Evolutionary conservation across 2,888 invertebrate genomes (phyloP), one percentile per base, ranked within the genome.

Genomic region (Strigamia maritima): DNA sequence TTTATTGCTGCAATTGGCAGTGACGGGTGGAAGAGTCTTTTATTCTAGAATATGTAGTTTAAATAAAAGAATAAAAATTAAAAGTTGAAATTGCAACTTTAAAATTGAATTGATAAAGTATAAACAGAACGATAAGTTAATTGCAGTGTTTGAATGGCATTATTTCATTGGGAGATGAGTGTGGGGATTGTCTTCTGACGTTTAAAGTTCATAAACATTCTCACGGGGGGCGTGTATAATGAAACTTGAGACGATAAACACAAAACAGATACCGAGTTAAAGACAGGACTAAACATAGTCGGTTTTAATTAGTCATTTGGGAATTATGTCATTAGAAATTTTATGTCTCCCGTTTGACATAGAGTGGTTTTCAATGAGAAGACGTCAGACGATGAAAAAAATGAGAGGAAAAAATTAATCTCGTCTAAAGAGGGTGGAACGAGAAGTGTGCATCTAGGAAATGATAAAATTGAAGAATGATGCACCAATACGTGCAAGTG

Each of bases 161-260:
- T 22, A 65, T 24, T 65, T 65, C 22, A 22, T 28, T 70, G 1
- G 4, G 10, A 70, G 8, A 24, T 28, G 70, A 26, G 70, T 70
- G 6, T 70, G 70, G 70, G 70, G 7, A 70, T 70, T 28, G 70
- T 70, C 28, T 24, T 26, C 8, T 70, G 70, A 70, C 70, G 28
- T 70, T 70, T 70, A 70, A 70, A 28, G 70, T 70, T 70, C 70
- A 70, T 28, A 70, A 70, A 70, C 24, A 70, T 26, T 24, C 70
- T 7, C 24, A 70, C 28, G 65, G 28, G 28, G 24, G 35, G 35
- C 26, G 6, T 12, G 70, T 28, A 28, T 70, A 60, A 60, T 70
- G 70, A 70, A 70, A 70, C 70, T 28, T 26, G 28, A 70, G 26
- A 70, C 24, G 70, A 70, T 70, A 70, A 70, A 70, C 70, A 70